Base-by-base conservation (phyloP, 2,797 vertebrate genomes). In the Sternotherus odoratus region DNA sequence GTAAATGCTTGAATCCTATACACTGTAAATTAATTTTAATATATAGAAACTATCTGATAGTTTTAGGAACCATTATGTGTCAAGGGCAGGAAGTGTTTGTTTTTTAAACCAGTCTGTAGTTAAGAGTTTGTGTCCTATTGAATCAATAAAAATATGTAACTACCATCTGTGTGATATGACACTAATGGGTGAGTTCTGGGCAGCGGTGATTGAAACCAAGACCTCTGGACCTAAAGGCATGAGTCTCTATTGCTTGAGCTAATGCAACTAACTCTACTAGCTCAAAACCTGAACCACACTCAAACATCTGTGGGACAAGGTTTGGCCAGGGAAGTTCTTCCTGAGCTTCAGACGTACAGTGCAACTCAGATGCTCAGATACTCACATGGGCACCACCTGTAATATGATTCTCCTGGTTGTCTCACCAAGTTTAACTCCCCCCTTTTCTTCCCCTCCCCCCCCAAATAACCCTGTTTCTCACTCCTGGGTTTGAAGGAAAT, bases 1-100 rank as follows among this genome's bases (percentile, higher is more conserved):
- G 66, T 33, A 93, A 89, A 54, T 77, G 79, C 79, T 81, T 36
- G 74, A 95, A 21, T 82, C 84, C 2, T 93, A 94, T 95, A 90
- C 79, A 66, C 74, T 90, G 33, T 4, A 93, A 79, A 49, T 89
- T 96, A 85, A 80, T 88, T 96, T 51, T 82, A 88, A 90, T 88
- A 94, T 94, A 93, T 91, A 69, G 69, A 95, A 91, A 69, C 79
- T 94, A 82, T 93, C 92, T 43, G 77, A 89, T 96, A 95, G 66
- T 91, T 94, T 91, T 85, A 77, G 84, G 60, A 95, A 77, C 81
- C 92, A 97, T 93, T 90, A 28, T 2, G 1, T 10, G 24, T 92
- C 93, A 93, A 82, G 24, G 11, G 81, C 48, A 90, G 74, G 92
- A 93, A 19, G 7, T 60, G 12, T 39, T 11, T 16, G 95, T 86